A percentile compares a stretch with the other conserved stretches of the same genome.
Conservation (phyloP, 2,888 invertebrate species). For the Rhogogaster chlorosoma region DNA sequence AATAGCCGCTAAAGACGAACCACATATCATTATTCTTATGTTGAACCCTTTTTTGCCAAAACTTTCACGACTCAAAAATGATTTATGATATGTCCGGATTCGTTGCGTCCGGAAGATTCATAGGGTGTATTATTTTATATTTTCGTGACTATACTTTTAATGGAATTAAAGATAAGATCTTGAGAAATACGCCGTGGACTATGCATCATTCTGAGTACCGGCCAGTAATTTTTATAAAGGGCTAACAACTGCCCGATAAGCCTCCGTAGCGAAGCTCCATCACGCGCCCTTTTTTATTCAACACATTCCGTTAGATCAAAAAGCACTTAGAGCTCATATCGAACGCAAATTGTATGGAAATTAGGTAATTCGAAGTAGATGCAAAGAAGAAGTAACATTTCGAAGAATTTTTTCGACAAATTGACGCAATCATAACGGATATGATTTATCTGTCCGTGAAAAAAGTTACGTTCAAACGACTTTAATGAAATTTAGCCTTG, state of each 20-base stretch:
- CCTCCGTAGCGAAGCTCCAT: neutral
- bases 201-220: neutral
- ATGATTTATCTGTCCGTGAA: neutral
- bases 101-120: constrained; percentile 17
- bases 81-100: constrained; percentile 5
- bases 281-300: neutral
- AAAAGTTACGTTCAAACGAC: neutral
- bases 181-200: neutral
- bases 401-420: neutral
- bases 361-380: neutral
- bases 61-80: constrained; percentile 6
- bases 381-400: neutral
- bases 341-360: neutral
- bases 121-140: constrained; percentile 26
- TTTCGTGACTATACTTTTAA: constrained; percentile 15
- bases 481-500: constrained; percentile 1
- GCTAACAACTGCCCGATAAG: constrained; percentile 3
- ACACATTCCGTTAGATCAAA: neutral
- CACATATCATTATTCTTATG: constrained; percentile 36
- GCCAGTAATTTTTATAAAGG: neutral
- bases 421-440: neutral
- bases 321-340: neutral
- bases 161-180: constrained; percentile 11
- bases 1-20: constrained; percentile 26
- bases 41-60: constrained; percentile 23